Conservation (phyloP, 2,113 vertebrate species). For the Epinephelus lanceolatus region DNA sequence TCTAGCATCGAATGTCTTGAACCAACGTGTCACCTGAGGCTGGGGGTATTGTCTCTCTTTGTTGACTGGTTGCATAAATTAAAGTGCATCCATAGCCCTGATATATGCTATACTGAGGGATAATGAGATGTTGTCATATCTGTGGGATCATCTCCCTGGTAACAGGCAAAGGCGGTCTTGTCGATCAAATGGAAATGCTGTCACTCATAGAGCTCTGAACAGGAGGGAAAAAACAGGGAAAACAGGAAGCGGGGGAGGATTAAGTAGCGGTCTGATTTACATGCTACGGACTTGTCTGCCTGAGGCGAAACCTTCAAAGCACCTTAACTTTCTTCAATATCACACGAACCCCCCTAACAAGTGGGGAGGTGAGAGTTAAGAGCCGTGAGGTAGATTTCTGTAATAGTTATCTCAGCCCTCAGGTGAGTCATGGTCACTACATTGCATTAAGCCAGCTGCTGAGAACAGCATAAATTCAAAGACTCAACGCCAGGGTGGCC, state of each 20-base stretch:
- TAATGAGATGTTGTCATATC: constrained; percentile 36
- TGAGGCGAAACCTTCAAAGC: constrained; percentile 6
- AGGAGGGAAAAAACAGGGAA: not conserved
- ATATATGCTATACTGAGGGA: constrained; percentile 22
- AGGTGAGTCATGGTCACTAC: constrained; percentile 65
- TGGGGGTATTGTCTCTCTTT: not conserved
- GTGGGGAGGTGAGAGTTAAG: constrained; percentile 19
- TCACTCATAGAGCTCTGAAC: constrained; percentile 2
- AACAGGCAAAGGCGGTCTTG: constrained; percentile 21
- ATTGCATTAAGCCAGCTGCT: constrained; percentile 61
- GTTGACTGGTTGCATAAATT: not conserved
- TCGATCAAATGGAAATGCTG: constrained; percentile 57
- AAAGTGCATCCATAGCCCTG: not conserved
- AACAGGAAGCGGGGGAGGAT: not conserved
- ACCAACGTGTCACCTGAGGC: constrained; percentile 18
- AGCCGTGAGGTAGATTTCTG: constrained; percentile 16
- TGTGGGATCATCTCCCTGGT: constrained; percentile 22
- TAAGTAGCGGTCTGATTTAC: not conserved
- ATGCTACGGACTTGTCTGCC: not conserved
- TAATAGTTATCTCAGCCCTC: constrained; percentile 53
- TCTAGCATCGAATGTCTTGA: not conserved
- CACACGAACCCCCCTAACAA: constrained; percentile 12
- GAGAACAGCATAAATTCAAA: constrained; percentile 67
- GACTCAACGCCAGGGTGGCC: constrained; percentile 38
- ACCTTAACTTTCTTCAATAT: constrained; percentile 1